Evolutionary conservation across 2,797 vertebrate species (phyloP), one percentile per base, ranked within the genome.

Genomic region (Pantherophis alleghaniensis): DNA sequence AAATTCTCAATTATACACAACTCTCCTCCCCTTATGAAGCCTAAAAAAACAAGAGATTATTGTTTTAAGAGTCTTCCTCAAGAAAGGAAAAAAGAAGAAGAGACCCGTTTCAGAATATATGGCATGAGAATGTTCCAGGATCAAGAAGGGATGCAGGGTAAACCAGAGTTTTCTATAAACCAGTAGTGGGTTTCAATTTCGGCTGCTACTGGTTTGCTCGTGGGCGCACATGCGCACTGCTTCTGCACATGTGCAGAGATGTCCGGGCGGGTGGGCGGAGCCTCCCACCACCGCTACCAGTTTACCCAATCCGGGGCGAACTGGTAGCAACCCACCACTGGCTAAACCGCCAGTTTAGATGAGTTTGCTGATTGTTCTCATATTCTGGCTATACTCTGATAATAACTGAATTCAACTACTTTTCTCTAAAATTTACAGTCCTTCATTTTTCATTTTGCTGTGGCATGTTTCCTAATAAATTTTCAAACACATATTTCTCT

Each of bases 201-300:
- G 7, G 51, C 51, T 0, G 51, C 51, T 53, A 53, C 51, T 2
- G 51, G 51, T 53, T 53, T 53, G 51, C 51, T 53, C 51, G 0
- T 53, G 7, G 51, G 9, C 0, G 9, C 51, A 0, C 51, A 53
- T 53, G 51, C 0, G 51, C 1, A 9, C 51, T 7, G 51, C 7
- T 51, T 51, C 51, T 51, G 51, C 51, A 0, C 9, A 53, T 53
- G 51, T 53, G 51, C 51, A 10, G 1, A 53, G 51, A 53, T 0
- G 1, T 10, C 51, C 51, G 0, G 1, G 9, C 1, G 7, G 51
- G 51, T 51, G 51, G 51, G 9, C 9, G 51, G 51, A 53, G 51
- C 51, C 51, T 53, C 9, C 51, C 9, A 10, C 51, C 51, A 2
- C 51, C 1, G 0, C 51, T 53, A 53, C 51, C 51, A 10, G 51